A percentile compares a stretch with the other conserved stretches of the same genome.
These are phyloP conservation scores for rat (Rattus norvegicus) DNA, from an alignment of 2,113 vertebrate genomes.

Conservation along the genomic window DNA sequence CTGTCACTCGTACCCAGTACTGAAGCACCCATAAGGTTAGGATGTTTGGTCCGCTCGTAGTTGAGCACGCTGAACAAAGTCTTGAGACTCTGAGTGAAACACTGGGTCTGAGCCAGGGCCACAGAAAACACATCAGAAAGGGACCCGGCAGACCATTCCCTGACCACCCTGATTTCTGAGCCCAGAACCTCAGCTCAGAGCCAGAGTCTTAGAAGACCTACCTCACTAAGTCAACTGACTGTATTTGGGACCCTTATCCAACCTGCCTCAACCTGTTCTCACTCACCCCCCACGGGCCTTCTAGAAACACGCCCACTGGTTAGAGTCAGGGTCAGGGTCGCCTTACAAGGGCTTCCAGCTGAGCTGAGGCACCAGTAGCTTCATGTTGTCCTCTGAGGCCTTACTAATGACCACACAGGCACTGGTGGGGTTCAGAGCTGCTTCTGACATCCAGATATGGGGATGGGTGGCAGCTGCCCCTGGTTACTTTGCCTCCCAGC, in stretches of 20 bases:
- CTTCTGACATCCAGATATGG: neutral
- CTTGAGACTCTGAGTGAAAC: constrained; percentile 83
- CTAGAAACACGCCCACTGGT: neutral
- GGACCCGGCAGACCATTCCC: neutral
- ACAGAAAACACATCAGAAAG: neutral
- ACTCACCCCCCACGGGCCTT: neutral
- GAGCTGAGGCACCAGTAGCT: neutral
- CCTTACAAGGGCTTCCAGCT: neutral
- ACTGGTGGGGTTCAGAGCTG: neutral
- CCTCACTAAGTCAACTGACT: no score
- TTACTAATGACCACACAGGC: neutral
- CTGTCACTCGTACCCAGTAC: constrained; percentile 93
- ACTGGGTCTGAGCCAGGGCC: neutral
- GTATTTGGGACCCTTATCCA: neutral
- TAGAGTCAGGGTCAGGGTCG: neutral
- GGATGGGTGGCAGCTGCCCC: neutral
- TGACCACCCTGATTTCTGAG: neutral
- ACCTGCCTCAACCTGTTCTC: neutral
- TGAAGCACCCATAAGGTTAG: constrained; percentile 90
- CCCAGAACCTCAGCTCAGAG: neutral
- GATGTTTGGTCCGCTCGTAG: constrained; percentile 86
- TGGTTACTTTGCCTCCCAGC: no score
- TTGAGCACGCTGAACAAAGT: constrained; percentile 90
- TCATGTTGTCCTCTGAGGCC: neutral
- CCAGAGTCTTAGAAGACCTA: neutral